phyloP scores from a whole-genome alignment of 2,113 vertebrate species.

The Cromileptes altivelis region DNA sequence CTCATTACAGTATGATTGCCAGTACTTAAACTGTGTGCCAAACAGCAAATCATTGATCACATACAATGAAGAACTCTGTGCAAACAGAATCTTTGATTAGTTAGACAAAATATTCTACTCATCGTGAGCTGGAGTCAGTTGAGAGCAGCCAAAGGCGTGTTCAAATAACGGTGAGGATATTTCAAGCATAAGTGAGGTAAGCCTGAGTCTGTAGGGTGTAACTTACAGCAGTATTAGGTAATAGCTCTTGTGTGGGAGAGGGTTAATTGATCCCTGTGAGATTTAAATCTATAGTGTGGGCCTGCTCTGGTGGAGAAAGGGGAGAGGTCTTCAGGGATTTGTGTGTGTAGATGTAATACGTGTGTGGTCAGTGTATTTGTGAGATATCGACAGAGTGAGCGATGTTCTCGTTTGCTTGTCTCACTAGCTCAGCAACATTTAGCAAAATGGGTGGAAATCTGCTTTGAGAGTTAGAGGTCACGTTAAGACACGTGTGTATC shows the following conservation, averaged over 20 bases:
- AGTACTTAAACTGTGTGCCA: not conserved
- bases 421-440: conserved; percentile 37
- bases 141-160: conserved; percentile 21
- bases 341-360: not conserved
- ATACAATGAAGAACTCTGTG: not conserved
- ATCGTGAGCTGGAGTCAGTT: not conserved
- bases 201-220: conserved; percentile 29
- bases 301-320: conserved; percentile 13
- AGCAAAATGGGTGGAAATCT: not conserved
- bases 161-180: not conserved
- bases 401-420: conserved; percentile 2
- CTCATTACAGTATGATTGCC: not conserved
- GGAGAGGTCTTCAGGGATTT: conserved; percentile 34
- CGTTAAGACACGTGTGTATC: not conserved
- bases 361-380: conserved; percentile 26
- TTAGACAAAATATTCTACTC: not conserved
- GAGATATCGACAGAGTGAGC: conserved; percentile 27
- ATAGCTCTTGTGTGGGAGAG: conserved; percentile 34
- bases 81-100: not conserved
- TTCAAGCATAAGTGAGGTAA: conserved; percentile 44
- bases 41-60: not conserved
- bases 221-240: conserved; percentile 46
- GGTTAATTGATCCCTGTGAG: conserved; percentile 73
- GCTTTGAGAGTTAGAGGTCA: not conserved
- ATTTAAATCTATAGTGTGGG: conserved; percentile 43